A percentile compares a stretch with the other conserved stretches of the same genome.
Evolutionary conservation across 2,888 invertebrate species (phyloP).

Genomic region (Xiphydria camelus): DNA sequence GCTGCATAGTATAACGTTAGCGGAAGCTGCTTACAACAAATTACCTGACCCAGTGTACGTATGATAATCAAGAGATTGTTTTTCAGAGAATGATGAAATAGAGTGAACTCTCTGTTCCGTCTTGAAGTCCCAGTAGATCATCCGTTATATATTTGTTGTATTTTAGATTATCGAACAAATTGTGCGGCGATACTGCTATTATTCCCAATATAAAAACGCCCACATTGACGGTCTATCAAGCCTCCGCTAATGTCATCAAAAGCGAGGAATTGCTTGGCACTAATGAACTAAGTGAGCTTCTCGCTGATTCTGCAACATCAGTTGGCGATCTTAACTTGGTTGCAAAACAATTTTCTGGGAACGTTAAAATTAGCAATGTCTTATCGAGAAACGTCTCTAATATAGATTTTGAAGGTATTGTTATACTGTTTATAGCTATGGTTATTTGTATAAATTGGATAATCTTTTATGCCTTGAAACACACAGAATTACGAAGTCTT

Average conservation of each 20-base stretch:
- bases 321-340: neutral
- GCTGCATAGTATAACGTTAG: conserved; percentile 48
- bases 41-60: conserved; percentile 31
- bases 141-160: neutral
- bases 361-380: conserved; percentile 5
- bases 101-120: no score
- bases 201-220: conserved; percentile 32
- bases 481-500: conserved; percentile 18
- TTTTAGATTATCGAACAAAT: conserved; percentile 27
- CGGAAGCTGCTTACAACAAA: conserved; percentile 21
- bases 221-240: conserved; percentile 24
- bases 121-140: no score
- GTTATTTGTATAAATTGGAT: neutral
- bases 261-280: conserved; percentile 29
- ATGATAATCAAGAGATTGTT: conserved; percentile 1
- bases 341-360: conserved; percentile 8
- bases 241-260: conserved; percentile 27
- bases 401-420: neutral
- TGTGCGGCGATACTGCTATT: conserved; percentile 28
- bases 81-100: no score
- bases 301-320: conserved; percentile 22
- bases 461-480: neutral
- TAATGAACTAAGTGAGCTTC: conserved; percentile 22
- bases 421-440: neutral
- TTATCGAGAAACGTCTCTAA: no score